These are phyloP conservation scores for Trachelus stipa DNA, from an alignment of 2,888 invertebrate genomes.

Conservation along the genomic window DNA sequence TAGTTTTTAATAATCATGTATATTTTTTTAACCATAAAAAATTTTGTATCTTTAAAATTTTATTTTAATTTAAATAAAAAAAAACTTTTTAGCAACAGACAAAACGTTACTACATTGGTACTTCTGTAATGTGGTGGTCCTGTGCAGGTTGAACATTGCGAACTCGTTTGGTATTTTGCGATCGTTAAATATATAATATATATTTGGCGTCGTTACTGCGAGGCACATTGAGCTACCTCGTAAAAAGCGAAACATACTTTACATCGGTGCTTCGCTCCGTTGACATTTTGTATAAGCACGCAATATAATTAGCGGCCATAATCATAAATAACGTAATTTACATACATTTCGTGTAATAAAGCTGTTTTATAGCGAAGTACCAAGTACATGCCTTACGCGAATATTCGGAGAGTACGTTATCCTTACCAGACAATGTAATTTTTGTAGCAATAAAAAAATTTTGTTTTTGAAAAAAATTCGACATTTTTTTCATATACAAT, in stretches of 20 bases:
- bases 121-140: background rate
- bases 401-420: background rate
- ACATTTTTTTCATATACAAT: background rate
- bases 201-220: conserved; percentile 41
- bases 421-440: background rate
- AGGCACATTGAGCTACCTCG: conserved; percentile 44
- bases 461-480: too few species aligned
- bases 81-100: background rate
- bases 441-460: background rate
- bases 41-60: too few species aligned
- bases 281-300: conserved; percentile 59
- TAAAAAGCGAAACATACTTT: conserved; percentile 56
- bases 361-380: conserved; percentile 34
- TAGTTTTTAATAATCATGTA: too few species aligned
- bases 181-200: conserved; percentile 56
- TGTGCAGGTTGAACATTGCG: background rate
- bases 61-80: too few species aligned
- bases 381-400: conserved; percentile 46
- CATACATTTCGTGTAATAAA: conserved; percentile 58
- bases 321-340: conserved; percentile 60
- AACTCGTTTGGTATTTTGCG: conserved; percentile 50
- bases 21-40: too few species aligned
- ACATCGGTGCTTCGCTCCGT: conserved; percentile 45
- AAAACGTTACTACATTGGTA: background rate
- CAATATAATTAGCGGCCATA: conserved; percentile 58